Evolutionary conservation across 2,888 invertebrate species (phyloP).

Genomic region (Trypoxylon attenuatum): DNA sequence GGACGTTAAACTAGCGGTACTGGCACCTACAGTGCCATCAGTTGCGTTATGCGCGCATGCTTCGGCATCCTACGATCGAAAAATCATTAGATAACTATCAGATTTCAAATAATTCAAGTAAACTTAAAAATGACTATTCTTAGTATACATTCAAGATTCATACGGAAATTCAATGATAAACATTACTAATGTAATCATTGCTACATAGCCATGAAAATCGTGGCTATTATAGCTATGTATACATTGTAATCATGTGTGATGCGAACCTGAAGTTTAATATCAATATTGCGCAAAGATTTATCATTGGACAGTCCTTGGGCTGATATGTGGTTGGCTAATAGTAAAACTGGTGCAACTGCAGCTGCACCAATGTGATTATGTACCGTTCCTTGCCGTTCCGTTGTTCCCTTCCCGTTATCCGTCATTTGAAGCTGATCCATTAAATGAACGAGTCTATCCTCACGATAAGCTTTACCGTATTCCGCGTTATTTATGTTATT

Average conservation of each 20-base stretch:
- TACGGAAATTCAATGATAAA: not conserved
- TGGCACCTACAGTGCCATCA: conserved; percentile 74
- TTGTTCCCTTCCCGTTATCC: conserved; percentile 60
- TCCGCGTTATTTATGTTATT: conserved; percentile 67
- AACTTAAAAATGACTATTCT: too few relatives aligned
- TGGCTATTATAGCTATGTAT: too few relatives aligned
- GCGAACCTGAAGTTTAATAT: conserved; percentile 63
- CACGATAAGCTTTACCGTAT: conserved; percentile 58
- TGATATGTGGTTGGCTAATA: conserved; percentile 66
- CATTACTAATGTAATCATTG: not conserved
- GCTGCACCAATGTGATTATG: conserved; percentile 62
- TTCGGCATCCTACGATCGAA: conserved; percentile 36
- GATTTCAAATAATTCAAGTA: too few relatives aligned
- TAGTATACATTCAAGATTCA: not conserved
- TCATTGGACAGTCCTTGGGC: conserved; percentile 44
- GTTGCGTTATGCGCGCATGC: conserved; percentile 38
- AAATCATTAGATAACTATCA: too few relatives aligned
- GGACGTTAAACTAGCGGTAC: conserved; percentile 78
- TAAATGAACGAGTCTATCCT: conserved; percentile 64
- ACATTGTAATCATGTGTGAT: too few relatives aligned
- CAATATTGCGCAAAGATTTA: conserved; percentile 63
- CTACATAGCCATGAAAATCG: too few relatives aligned
- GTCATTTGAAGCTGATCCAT: conserved; percentile 66
- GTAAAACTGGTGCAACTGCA: conserved; percentile 63
- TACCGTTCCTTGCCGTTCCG: conserved; percentile 49